phyloP scores from a whole-genome alignment of 1,140 invertebrate genomes.

The Araneus ventricosus region DNA sequence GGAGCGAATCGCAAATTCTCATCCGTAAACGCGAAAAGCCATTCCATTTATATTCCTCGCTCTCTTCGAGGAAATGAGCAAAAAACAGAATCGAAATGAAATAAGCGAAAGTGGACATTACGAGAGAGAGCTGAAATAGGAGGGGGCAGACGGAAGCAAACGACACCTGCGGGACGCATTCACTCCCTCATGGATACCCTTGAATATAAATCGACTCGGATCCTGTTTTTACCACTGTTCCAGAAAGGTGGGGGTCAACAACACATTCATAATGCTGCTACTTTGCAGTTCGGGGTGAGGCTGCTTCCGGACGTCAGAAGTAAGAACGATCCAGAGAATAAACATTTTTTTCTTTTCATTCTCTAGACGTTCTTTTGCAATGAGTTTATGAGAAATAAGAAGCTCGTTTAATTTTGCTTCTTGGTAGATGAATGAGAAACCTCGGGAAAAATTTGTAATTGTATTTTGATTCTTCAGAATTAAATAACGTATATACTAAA shows the following conservation, averaged over 20 bases:
- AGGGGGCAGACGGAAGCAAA: slow-evolving; percentile 52
- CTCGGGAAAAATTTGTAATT: too few relatives aligned
- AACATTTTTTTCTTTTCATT: too few relatives aligned
- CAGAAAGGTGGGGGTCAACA: slow-evolving; percentile 6
- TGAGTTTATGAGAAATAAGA: too few relatives aligned
- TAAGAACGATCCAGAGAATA: too few relatives aligned
- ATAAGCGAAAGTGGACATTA: slow-evolving; percentile 73
- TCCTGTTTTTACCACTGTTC: slow-evolving; percentile 58
- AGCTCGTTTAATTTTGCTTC: too few relatives aligned
- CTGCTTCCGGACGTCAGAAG: too few relatives aligned
- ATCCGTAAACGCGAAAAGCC: not conserved
- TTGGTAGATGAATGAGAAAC: too few relatives aligned
- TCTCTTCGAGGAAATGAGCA: not conserved
- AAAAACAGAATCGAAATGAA: slow-evolving; percentile 58
- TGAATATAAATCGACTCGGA: slow-evolving; percentile 65
- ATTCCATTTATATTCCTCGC: slow-evolving; percentile 9
- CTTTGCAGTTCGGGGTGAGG: not conserved
- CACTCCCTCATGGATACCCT: slow-evolving; percentile 49
- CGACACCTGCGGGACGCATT: slow-evolving; percentile 69
- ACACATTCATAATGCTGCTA: slow-evolving; percentile 13
- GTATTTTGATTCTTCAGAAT: too few relatives aligned
- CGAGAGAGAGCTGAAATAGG: slow-evolving; percentile 40
- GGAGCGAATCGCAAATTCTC: slow-evolving; percentile 5
- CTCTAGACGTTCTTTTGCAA: too few relatives aligned
- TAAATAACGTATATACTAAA: too few relatives aligned